phyloP scores from a whole-genome alignment of 2,797 vertebrate genomes.

The Amniataba percoides region DNA sequence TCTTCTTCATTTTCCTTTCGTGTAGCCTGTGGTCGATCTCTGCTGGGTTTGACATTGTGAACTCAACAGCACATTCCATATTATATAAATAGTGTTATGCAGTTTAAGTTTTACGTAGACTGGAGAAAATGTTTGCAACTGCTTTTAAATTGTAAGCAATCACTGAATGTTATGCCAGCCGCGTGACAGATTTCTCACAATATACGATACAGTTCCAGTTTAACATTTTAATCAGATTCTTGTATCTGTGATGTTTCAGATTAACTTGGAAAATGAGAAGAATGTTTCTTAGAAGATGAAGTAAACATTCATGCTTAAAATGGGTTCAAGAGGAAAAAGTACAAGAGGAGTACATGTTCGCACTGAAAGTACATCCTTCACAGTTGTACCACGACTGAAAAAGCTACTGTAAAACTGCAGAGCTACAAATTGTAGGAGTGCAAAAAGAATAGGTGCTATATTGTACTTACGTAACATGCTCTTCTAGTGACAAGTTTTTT shows the following conservation, averaged over 20 bases:
- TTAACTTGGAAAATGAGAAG: conserved; percentile 30
- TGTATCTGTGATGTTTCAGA: conserved; percentile 7
- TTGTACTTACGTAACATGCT: neutral
- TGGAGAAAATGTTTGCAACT: neutral
- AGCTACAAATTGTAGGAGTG: neutral
- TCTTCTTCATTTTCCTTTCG: conserved; percentile 17
- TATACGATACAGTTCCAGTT: neutral
- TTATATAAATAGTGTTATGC: neutral
- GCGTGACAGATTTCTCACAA: too few relatives aligned
- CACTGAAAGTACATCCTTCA: neutral
- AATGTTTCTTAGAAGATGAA: conserved; percentile 26
- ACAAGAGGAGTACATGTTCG: neutral
- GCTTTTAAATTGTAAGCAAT: neutral
- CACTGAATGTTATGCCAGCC: neutral
- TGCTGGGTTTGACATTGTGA: neutral
- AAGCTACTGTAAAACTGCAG: neutral
- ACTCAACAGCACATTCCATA: neutral
- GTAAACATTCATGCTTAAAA: neutral
- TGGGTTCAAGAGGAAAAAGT: neutral
- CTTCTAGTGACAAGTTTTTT: neutral
- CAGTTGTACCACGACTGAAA: neutral
- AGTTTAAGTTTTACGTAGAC: neutral
- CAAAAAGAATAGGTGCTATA: neutral
- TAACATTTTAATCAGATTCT: conserved; percentile 7
- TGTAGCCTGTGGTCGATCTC: neutral